Evolutionary conservation across 1,140 invertebrate species (phyloP).

Genomic region (Drosophila albomicans): DNA sequence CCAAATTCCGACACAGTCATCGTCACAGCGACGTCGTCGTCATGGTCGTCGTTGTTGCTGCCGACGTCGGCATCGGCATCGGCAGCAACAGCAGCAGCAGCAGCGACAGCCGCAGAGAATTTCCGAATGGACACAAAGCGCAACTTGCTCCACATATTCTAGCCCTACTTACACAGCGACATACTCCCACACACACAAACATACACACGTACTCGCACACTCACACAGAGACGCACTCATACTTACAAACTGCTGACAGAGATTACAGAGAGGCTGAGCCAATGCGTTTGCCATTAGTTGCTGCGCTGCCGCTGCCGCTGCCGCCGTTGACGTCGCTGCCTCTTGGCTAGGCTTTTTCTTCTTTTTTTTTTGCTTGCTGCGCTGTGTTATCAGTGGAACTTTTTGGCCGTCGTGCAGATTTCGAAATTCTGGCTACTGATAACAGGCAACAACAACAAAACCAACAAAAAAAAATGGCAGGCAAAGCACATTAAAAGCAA

Average conservation of each 20-base stretch:
- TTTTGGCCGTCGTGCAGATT: conserved; percentile 51
- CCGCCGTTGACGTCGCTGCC: conserved; percentile 15
- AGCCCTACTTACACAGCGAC: conserved; percentile 77
- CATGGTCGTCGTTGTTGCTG: not conserved
- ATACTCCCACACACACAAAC: conserved; percentile 43
- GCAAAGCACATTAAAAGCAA: conserved; percentile 67
- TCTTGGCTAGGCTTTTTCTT: conserved; percentile 32
- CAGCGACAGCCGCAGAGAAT: conserved; percentile 29
- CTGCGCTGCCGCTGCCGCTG: conserved; percentile 52
- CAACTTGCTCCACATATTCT: conserved; percentile 80
- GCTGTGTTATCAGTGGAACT: conserved; percentile 65
- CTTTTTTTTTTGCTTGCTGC: conserved; percentile 14
- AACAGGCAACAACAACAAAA: conserved; percentile 55
- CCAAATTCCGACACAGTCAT: conserved; percentile 51
- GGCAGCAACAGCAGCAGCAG: conserved; percentile 3
- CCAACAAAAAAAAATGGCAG: conserved; percentile 48
- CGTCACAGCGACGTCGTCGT: not conserved
- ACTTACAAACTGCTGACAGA: conserved; percentile 28
- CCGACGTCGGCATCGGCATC: not conserved
- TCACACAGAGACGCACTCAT: not conserved
- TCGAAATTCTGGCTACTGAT: conserved; percentile 56
- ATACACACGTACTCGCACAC: not conserved
- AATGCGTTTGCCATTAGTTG: conserved; percentile 54
- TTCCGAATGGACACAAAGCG: conserved; percentile 55
- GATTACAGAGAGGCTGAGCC: conserved; percentile 69